These are phyloP conservation scores for Lasioglossum marginatum DNA, from an alignment of 2,888 invertebrate species.

Conservation along the genomic window DNA sequence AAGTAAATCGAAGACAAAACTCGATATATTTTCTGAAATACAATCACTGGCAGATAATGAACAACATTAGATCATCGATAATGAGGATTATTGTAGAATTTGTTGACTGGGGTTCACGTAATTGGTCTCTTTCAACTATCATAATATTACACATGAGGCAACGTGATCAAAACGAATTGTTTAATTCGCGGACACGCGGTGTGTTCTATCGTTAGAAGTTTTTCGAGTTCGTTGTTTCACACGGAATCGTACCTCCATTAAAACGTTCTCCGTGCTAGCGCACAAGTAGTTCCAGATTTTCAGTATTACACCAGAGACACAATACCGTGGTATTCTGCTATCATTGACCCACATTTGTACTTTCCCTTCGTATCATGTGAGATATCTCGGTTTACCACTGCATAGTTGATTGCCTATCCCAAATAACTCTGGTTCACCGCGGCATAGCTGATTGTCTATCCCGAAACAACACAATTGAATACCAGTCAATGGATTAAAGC, in stretches of 20 bases:
- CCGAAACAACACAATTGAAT: slow-evolving; percentile 61
- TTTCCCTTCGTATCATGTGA: slow-evolving; percentile 69
- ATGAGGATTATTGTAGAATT: background rate
- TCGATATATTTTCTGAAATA: too few relatives aligned
- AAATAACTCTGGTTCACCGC: slow-evolving; percentile 72
- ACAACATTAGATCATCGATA: too few relatives aligned
- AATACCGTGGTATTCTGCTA: slow-evolving; percentile 50
- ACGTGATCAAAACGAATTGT: background rate
- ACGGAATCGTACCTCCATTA: background rate
- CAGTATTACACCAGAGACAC: slow-evolving; percentile 32
- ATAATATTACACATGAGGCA: background rate
- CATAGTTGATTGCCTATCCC: slow-evolving; percentile 72
- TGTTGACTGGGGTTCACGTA: background rate
- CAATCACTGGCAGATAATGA: too few relatives aligned
- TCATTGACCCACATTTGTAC: slow-evolving; percentile 59
- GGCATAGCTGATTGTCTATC: slow-evolving; percentile 71
- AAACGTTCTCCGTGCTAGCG: slow-evolving; percentile 12
- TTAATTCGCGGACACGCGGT: background rate
- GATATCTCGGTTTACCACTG: slow-evolving; percentile 72
- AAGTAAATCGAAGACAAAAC: too few relatives aligned
- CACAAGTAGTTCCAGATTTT: slow-evolving; percentile 29
- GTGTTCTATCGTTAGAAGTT: background rate
- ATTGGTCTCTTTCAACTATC: background rate
- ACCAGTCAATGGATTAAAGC: slow-evolving; percentile 65
- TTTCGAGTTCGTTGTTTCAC: background rate